Conservation (phyloP, 2,113 vertebrate species). For the Lophotis ruficrista region DNA sequence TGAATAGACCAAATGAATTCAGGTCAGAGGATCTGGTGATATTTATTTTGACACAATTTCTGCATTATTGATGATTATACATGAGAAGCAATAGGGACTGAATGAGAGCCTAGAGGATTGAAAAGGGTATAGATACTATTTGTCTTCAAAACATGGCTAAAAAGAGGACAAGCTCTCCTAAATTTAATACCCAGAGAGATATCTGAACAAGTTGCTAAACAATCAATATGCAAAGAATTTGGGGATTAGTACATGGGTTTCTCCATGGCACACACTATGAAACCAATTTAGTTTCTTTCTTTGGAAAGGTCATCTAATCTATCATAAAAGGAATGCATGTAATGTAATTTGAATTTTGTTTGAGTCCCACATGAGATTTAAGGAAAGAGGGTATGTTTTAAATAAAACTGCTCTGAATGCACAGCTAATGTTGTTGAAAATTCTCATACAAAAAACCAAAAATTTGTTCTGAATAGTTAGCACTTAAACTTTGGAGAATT, state of each 20-base stretch:
- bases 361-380: not conserved
- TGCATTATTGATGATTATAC: not conserved
- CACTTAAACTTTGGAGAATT: not conserved
- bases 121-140: not conserved
- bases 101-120: not conserved
- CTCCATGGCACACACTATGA: not conserved
- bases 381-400: not conserved
- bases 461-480: fast-evolving
- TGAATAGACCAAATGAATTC: not conserved
- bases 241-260: not conserved
- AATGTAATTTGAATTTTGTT: not conserved
- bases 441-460: not conserved
- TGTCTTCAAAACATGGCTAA: not conserved
- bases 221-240: not conserved
- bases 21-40: not conserved
- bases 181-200: not conserved
- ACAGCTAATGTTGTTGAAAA: not conserved
- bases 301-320: conserved; percentile 22
- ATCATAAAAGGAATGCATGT: not conserved
- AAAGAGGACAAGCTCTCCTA: not conserved
- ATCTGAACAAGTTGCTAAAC: not conserved
- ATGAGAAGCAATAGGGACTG: not conserved
- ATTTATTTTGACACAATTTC: not conserved
- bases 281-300: not conserved
- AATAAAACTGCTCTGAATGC: not conserved